Evolutionary conservation across 2,888 invertebrate genomes (phyloP).

Genomic region (Campoletis raptor): DNA sequence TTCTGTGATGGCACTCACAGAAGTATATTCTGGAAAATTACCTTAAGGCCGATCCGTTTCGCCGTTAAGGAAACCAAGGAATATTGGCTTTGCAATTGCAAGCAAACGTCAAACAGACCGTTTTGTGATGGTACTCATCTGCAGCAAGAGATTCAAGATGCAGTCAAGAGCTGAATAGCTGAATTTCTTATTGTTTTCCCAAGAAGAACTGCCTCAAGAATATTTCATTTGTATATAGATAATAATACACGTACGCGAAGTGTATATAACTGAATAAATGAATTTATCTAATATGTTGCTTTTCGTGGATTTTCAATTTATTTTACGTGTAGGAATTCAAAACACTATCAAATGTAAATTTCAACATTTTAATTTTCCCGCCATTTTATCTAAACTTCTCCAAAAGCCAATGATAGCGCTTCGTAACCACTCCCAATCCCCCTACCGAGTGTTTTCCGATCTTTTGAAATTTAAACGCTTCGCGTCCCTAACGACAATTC

Average conservation of each 20-base stretch:
- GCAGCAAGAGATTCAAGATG: slow-evolving; percentile 88
- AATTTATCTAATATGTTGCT: slow-evolving; percentile 8
- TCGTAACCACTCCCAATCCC: neutral
- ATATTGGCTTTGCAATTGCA: slow-evolving; percentile 99
- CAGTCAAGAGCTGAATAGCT: neutral
- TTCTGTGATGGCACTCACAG: slow-evolving; percentile 98
- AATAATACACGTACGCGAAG: neutral
- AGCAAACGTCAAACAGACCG: slow-evolving; percentile 96
- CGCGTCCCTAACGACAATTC: slow-evolving; percentile 64
- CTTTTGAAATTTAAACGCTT: slow-evolving; percentile 55
- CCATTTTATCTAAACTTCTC: neutral
- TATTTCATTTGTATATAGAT: slow-evolving; percentile 28
- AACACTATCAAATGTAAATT: neutral
- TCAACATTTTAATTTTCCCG: slow-evolving; percentile 19
- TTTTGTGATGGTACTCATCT: slow-evolving; percentile 99
- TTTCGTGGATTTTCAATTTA: neutral
- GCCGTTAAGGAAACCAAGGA: slow-evolving; percentile 94
- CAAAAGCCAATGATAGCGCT: neutral
- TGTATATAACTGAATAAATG: slow-evolving; percentile 46
- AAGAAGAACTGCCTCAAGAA: neutral
- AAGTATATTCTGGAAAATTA: slow-evolving; percentile 90
- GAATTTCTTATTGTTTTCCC: neutral
- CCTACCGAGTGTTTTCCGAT: neutral
- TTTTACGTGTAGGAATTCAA: neutral
- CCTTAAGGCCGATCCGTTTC: slow-evolving; percentile 92